These are phyloP conservation scores for Psittacara wagleri DNA, from an alignment of 2,113 vertebrate species.

Conservation along the genomic window DNA sequence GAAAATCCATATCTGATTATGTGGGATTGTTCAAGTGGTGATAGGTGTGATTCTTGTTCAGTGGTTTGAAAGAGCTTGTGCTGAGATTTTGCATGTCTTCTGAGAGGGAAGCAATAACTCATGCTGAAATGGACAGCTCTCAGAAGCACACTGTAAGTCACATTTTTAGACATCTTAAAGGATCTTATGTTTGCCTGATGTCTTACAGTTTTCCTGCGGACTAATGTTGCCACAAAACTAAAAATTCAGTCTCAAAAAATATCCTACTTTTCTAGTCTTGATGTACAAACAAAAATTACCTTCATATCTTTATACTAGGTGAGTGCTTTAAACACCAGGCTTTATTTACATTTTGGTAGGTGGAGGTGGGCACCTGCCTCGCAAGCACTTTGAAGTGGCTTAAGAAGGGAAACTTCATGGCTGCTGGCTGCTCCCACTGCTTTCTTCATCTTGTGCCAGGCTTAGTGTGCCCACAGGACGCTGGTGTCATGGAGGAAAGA, in stretches of 20 bases:
- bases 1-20: background rate
- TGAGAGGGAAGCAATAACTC: background rate
- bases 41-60: background rate
- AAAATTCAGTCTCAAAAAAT: background rate
- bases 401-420: background rate
- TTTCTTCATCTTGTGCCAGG: background rate
- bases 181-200: background rate
- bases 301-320: background rate
- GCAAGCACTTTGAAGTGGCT: background rate
- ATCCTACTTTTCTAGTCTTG: background rate
- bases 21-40: background rate
- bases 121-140: background rate
- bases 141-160: background rate
- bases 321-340: background rate
- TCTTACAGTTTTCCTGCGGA: background rate
- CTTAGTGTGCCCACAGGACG: background rate
- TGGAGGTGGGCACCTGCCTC: accelerated
- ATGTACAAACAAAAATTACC: background rate
- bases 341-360: background rate
- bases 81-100: background rate
- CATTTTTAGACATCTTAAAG: background rate
- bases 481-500: accelerated
- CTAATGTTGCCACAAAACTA: background rate
- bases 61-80: background rate
- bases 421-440: background rate